A percentile compares a stretch with the other conserved stretches of the same genome.
These are phyloP conservation scores for Odontophorus gujanensis DNA, from an alignment of 2,113 vertebrate genomes.

Conservation along the genomic window DNA sequence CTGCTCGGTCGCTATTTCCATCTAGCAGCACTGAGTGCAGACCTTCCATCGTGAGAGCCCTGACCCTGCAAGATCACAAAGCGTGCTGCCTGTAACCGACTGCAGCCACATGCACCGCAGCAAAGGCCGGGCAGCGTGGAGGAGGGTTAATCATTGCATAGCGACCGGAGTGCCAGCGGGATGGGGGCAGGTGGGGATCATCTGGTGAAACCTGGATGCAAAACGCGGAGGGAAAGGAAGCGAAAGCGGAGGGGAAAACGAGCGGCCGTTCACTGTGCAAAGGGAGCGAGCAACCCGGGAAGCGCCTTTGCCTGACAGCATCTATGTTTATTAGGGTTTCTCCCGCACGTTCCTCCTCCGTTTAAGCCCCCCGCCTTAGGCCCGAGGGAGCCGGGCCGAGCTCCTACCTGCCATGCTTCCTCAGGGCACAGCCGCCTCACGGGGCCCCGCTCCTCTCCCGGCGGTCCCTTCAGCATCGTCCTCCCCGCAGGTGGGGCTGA, in stretches of 20 bases:
- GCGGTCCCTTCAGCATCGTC: background rate
- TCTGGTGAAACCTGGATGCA: fast-evolving
- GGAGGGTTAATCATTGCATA: background rate
- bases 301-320: background rate
- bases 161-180: fast-evolving
- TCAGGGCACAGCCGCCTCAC: background rate
- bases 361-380: background rate
- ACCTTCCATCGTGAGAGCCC: background rate
- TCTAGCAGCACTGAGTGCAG: background rate
- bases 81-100: background rate
- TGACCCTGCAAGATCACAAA: background rate
- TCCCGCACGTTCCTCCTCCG: background rate
- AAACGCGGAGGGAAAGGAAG: fast-evolving
- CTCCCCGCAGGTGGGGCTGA: background rate
- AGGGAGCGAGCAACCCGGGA: fast-evolving
- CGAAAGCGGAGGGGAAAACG: background rate
- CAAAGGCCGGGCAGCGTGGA: background rate
- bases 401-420: background rate
- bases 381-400: background rate
- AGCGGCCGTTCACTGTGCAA: background rate
- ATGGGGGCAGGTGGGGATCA: background rate
- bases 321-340: background rate
- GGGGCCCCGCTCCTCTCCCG: background rate
- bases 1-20: background rate
- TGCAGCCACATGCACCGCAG: background rate